Base-by-base conservation (phyloP, 2,113 vertebrate species). In the Delphinus delphis region DNA sequence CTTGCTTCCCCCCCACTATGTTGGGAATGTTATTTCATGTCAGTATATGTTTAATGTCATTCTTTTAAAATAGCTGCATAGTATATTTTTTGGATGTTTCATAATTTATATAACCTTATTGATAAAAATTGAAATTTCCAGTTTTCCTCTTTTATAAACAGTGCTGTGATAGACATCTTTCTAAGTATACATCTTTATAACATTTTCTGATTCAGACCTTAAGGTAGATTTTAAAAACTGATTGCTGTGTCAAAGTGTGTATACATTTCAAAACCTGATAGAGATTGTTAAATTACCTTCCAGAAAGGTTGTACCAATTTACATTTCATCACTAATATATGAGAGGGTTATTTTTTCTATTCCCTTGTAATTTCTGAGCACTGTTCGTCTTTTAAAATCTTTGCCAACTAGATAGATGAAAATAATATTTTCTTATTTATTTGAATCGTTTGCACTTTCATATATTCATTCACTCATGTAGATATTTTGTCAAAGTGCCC, bases 41-140 rank as follows among this genome's bases (percentile, higher is more conserved):
- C 55, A 88, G 26, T 28, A 5, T 96, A n/a, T 88, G 13, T 90
- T 90, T 93, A 93, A 84, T 93, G 55, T 73, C 14, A 47, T 94
- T 96, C 21, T 94, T 94, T 88, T 86, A 95, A 96, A 88, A 70
- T 88, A 95, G 25, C n/a, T 86, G 20, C 33, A 68, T 76, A 76
- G 6, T 67, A 85, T 47, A 62, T 91, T 91, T 92, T 71, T 53
- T 53, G 23, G 31, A 55, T 96, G 31, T 83, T 74, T 25, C 28
- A 65, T 63, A 79, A 77, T 73, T 95, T 96, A 90, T 44, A 84
- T 76, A 93, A 60, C 33, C 36, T 93, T 93, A 33, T 73, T 95
- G 44, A 71, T 71, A 91, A 93, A 81, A 80, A 67, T 76, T 44
- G 79, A 97, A 77, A 41, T 73, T 97, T 96, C 74, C 5, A n/a